Percentiles rank a stretch among this genome's conserved stretches.
phyloP scores from a whole-genome alignment of 2,113 vertebrate species.

The Xiphias gladius region DNA sequence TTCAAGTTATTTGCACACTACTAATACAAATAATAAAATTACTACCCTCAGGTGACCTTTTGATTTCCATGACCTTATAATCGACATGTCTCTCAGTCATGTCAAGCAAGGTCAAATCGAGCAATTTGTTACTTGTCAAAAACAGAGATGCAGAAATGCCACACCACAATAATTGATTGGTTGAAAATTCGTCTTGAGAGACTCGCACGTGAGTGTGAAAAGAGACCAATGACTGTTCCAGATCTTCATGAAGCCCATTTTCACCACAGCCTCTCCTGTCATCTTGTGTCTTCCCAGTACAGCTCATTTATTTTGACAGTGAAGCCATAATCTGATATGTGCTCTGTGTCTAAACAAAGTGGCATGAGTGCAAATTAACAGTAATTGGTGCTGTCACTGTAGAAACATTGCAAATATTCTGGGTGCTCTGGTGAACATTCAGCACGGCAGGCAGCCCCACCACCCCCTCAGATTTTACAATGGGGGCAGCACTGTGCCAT shows the following conservation, averaged over 20 bases:
- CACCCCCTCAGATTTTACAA: slow-evolving; percentile 54
- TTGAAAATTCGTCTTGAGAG: slow-evolving; percentile 58
- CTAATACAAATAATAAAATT: slow-evolving; percentile 27
- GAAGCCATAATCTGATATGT: slow-evolving; percentile 78
- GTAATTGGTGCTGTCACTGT: slow-evolving; percentile 79
- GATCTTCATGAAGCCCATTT: slow-evolving; percentile 56
- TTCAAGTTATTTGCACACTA: slow-evolving; percentile 24
- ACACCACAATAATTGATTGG: slow-evolving; percentile 54
- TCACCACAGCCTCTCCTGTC: slow-evolving; percentile 58
- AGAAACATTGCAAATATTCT: slow-evolving; percentile 65
- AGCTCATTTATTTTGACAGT: slow-evolving; percentile 76
- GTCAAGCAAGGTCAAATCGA: slow-evolving; percentile 40
- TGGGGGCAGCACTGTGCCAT: slow-evolving; percentile 36
- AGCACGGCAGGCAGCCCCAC: slow-evolving; percentile 46
- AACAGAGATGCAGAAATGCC: slow-evolving; percentile 31
- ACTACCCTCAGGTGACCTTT: slow-evolving; percentile 12
- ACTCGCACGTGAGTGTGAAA: slow-evolving; percentile 61
- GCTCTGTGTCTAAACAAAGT: slow-evolving; percentile 76
- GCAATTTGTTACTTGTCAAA: slow-evolving; percentile 56
- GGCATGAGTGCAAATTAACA: slow-evolving; percentile 75
- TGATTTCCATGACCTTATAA: slow-evolving; percentile 28
- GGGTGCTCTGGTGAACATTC: slow-evolving; percentile 74
- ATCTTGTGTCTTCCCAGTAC: slow-evolving; percentile 55
- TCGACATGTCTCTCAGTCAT: slow-evolving; percentile 18
- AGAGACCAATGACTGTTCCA: slow-evolving; percentile 47